Evolutionary conservation across 2,797 vertebrate species (phyloP).

Genomic region (Ciconia nigra): DNA sequence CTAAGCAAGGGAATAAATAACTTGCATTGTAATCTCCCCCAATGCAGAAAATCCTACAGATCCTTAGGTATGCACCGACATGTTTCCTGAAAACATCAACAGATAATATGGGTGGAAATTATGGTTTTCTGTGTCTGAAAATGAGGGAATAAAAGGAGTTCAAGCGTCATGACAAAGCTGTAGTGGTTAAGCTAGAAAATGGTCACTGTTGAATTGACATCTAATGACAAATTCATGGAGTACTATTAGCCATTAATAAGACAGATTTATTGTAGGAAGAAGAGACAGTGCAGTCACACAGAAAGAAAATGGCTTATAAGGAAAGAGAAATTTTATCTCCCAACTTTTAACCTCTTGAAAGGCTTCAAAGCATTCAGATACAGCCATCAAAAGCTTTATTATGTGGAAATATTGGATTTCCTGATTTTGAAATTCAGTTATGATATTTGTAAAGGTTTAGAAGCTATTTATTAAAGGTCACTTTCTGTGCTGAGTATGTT

Average conservation of each 20-base stretch:
- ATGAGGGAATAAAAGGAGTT: neutral
- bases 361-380: neutral
- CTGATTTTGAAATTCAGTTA: neutral
- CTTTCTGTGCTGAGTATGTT: neutral
- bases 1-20: neutral
- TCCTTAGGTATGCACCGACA: neutral
- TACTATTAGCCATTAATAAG: neutral
- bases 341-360: neutral
- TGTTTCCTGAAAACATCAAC: neutral
- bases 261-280: neutral
- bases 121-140: neutral
- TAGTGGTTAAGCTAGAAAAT: neutral
- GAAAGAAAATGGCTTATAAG: neutral
- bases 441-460: neutral
- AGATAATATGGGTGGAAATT: neutral
- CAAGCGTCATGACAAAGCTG: neutral
- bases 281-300: neutral
- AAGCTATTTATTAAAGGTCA: constrained; percentile 25
- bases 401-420: neutral
- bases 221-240: neutral
- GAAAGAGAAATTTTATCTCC: neutral
- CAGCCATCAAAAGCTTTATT: neutral
- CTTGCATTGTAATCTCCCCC: neutral
- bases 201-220: neutral
- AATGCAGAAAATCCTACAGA: neutral